These are phyloP conservation scores for Sympetrum striolatum DNA, from an alignment of 2,888 invertebrate species.

Conservation along the genomic window DNA sequence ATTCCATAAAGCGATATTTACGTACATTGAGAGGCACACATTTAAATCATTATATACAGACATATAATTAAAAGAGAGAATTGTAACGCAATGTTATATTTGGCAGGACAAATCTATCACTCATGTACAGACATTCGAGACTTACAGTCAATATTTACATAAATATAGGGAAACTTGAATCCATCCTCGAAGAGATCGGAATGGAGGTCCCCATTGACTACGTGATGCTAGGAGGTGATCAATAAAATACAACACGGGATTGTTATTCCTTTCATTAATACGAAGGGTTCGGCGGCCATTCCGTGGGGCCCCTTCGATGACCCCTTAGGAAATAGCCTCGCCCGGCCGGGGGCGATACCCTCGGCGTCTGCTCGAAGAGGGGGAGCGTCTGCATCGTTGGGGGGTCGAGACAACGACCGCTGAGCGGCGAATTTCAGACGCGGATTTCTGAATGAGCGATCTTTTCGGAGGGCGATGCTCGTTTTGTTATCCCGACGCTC, in stretches of 20 bases:
- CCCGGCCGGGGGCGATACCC: constrained; percentile 5
- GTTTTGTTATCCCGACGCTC: not conserved
- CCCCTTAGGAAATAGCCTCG: not conserved
- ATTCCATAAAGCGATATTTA: no score
- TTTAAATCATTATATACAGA: no score
- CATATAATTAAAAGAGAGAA: no score
- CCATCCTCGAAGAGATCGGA: not conserved
- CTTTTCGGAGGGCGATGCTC: not conserved
- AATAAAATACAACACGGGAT: not conserved
- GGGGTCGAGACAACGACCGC: no score
- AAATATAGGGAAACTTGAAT: no score
- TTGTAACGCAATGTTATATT: no score
- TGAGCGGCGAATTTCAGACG: not conserved
- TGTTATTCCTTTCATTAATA: not conserved
- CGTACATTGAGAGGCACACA: no score
- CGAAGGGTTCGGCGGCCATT: not conserved
- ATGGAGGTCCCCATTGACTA: not conserved
- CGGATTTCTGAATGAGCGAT: not conserved
- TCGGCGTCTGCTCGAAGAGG: not conserved
- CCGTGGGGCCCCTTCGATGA: not conserved
- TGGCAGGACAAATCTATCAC: no score
- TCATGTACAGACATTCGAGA: no score
- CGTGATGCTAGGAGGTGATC: not conserved
- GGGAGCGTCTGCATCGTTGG: not conserved
- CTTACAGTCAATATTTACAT: no score